Evolutionary conservation across 2,797 vertebrate genomes (phyloP).

Genomic region (Rousettus madagascariensis): DNA sequence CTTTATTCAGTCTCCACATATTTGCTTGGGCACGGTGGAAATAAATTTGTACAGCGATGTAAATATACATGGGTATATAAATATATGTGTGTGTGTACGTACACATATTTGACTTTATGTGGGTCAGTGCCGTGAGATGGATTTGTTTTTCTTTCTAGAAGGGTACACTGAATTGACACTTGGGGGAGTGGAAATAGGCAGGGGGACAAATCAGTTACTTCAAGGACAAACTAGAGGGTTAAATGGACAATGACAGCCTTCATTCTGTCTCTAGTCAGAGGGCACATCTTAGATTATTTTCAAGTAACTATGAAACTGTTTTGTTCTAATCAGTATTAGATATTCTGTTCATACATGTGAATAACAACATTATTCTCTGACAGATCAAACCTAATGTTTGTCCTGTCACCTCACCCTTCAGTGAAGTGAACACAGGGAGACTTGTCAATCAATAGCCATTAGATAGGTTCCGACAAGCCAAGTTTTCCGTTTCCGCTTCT

Average conservation of each 20-base stretch:
- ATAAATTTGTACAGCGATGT: neutral
- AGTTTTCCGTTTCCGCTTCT: neutral
- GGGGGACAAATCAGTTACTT: neutral
- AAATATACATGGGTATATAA: neutral
- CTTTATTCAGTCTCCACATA: neutral
- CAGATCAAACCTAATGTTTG: neutral
- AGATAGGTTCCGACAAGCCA: neutral
- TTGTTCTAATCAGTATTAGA: neutral
- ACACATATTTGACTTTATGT: neutral
- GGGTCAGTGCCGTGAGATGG: neutral
- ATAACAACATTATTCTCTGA: neutral
- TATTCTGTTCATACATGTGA: neutral
- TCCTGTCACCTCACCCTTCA: neutral
- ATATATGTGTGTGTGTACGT: neutral
- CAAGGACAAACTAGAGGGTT: neutral
- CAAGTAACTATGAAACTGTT: neutral
- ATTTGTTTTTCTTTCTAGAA: slow-evolving; percentile 52
- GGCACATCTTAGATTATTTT: neutral
- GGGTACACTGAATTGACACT: neutral
- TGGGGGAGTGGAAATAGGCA: neutral
- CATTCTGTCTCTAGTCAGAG: neutral
- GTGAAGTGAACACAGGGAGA: neutral
- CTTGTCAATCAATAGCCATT: neutral
- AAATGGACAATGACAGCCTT: too few species aligned
- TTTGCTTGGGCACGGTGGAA: neutral